Percentiles rank a stretch among this genome's conserved stretches.
These are phyloP conservation scores for Cephus rjabovi DNA, from an alignment of 2,888 invertebrate species.

Conservation along the genomic window DNA sequence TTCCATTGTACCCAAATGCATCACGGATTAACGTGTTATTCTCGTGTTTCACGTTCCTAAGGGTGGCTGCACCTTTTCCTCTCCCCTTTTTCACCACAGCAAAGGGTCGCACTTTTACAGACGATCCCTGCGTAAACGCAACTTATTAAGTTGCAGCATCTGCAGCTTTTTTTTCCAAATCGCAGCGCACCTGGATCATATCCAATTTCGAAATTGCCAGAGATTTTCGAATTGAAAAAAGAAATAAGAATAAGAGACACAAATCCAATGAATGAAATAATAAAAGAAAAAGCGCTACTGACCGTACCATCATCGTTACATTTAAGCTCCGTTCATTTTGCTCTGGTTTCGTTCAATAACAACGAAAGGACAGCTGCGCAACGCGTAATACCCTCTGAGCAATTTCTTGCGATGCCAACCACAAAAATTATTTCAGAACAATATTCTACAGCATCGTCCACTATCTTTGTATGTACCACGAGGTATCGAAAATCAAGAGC, in stretches of 20 bases:
- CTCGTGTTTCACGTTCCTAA: neutral
- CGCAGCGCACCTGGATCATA: neutral
- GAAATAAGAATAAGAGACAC: neutral
- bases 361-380: neutral
- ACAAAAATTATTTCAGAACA: neutral
- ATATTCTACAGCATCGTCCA: neutral
- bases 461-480: neutral
- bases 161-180: neutral
- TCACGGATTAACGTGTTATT: neutral
- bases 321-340: neutral
- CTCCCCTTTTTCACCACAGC: neutral
- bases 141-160: neutral
- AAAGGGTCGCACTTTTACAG: neutral
- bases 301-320: neutral
- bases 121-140: neutral
- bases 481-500: neutral
- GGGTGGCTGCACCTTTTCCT: neutral
- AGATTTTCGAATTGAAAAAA: neutral
- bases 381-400: too few species aligned
- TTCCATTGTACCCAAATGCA: neutral
- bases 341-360: neutral
- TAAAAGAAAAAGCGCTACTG: neutral
- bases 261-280: neutral
- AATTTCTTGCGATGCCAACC: too few species aligned
- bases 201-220: neutral